A percentile compares a stretch with the other conserved stretches of the same genome.
phyloP scores from a whole-genome alignment of 1,140 invertebrate species.

The Megalopta genalis region DNA sequence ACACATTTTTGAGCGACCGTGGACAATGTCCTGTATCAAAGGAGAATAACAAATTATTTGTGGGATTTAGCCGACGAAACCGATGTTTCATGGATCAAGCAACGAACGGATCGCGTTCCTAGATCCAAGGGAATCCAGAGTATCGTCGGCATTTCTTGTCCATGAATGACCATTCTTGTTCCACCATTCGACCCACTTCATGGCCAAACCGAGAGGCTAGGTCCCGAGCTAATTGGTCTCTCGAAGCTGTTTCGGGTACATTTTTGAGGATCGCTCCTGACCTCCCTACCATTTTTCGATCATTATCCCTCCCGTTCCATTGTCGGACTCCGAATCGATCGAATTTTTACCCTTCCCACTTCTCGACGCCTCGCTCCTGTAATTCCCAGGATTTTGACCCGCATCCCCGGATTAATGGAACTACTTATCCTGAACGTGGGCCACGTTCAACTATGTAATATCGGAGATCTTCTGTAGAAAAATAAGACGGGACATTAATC shows the following conservation, averaged over 20 bases:
- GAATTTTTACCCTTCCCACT: conserved; percentile 38
- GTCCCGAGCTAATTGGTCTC: conserved; percentile 63
- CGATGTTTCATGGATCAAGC: neutral
- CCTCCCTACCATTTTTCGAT: conserved; percentile 60
- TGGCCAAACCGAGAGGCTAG: conserved; percentile 13
- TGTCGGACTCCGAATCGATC: conserved; percentile 52
- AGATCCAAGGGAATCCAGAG: conserved; percentile 5
- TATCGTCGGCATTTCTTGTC: conserved; percentile 50
- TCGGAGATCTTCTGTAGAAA: neutral
- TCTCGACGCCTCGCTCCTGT: neutral
- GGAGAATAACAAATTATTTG: neutral
- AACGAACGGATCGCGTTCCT: conserved; percentile 21
- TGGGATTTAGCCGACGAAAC: conserved; percentile 28
- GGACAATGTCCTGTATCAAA: neutral
- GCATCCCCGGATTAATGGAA: conserved; percentile 3
- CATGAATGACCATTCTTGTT: conserved; percentile 46
- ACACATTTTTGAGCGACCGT: neutral
- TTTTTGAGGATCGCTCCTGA: conserved; percentile 50
- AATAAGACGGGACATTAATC: neutral
- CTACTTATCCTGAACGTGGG: neutral
- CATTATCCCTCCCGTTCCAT: conserved; percentile 54
- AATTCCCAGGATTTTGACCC: conserved; percentile 11
- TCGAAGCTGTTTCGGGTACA: neutral
- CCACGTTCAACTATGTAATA: neutral
- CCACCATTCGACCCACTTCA: no score